Percentiles rank a stretch among this genome's conserved stretches.
Evolutionary conservation across 2,888 invertebrate genomes (phyloP).

Genomic region (Habrosyne pyritoides): DNA sequence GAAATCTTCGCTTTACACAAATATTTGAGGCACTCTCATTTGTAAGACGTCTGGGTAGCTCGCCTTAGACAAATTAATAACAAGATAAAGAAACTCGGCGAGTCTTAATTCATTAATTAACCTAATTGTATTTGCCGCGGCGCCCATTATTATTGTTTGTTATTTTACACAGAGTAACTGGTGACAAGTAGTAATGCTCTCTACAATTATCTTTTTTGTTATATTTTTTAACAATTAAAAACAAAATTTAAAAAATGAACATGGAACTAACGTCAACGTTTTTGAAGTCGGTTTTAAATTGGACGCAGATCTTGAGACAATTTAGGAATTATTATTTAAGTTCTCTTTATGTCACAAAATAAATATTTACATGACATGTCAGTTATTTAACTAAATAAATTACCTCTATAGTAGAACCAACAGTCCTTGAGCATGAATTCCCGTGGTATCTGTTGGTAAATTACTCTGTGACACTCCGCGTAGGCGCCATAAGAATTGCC

Average conservation of each 20-base stretch:
- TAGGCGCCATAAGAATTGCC: constrained; percentile 61
- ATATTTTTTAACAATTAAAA: no score
- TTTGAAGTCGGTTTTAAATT: no score
- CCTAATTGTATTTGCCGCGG: constrained; percentile 81
- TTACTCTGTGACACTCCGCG: constrained; percentile 46
- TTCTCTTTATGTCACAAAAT: no score
- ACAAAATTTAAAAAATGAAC: no score
- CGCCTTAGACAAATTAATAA: constrained; percentile 81
- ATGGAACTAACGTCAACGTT: no score
- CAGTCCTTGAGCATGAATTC: neutral
- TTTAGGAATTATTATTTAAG: no score
- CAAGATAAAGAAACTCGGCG: constrained; percentile 81
- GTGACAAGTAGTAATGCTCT: neutral
- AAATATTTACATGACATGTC: no score
- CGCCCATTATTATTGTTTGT: constrained; percentile 72
- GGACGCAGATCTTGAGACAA: no score
- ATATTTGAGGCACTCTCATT: constrained; percentile 73
- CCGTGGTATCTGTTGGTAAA: constrained; percentile 9
- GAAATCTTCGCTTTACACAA: constrained; percentile 47
- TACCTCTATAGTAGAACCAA: no score
- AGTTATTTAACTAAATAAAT: no score
- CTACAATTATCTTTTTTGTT: no score
- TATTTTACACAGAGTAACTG: constrained; percentile 47
- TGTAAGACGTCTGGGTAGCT: constrained; percentile 73
- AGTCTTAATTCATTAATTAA: constrained; percentile 83